Base-by-base conservation (phyloP, 1,140 invertebrate species). In the Sycophaga agraensis region DNA sequence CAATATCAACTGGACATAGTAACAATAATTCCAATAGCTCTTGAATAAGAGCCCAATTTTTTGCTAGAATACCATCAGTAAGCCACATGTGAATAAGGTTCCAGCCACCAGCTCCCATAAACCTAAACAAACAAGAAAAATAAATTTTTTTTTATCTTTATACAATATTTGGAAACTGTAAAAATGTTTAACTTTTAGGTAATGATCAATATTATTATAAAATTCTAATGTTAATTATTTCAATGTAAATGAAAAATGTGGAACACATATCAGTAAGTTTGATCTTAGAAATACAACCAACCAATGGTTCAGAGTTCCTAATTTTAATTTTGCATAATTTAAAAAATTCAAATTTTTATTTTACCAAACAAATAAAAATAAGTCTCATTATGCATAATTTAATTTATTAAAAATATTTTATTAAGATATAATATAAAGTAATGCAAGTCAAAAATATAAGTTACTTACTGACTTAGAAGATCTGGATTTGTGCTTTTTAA, bases 91-190 rank as follows among this genome's bases (percentile, higher is more conserved):
- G 90, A 26, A 94, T 86, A 43, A 95, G 84, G 65, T 89, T 86
- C 95, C 95, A 98, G 26, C 94, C 95, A 66, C 92, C 93, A 58
- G 88, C 88, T 46, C 86, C 85, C 87, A 97, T 93, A 77, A 96
- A 96, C 72, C 88, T 90, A 67, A 54, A 54, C 11, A 51, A 60
- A 51, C 0, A 31, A 46, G 59, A 34, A 31, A 31, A 31, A 31
- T 31, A 11, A 31, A 31, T 31, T 6, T 31, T 6, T 31, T 31
- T 6, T 4, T 11, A 6, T 31, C 11, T 31, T 11, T 31, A 31
- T 31, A 11, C 4, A 6, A 31, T 31, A 31, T 31, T 31, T 11
- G n/a, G n/a, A n/a, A n/a, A n/a, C n/a, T n/a, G n/a, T n/a, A n/a
- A n/a, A n/a, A n/a, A n/a, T n/a, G n/a, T n/a, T n/a, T n/a, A n/a